Percentiles rank a stretch among this genome's conserved stretches.
phyloP scores from a whole-genome alignment of 2,888 invertebrate species.

The Lissonota sp. region DNA sequence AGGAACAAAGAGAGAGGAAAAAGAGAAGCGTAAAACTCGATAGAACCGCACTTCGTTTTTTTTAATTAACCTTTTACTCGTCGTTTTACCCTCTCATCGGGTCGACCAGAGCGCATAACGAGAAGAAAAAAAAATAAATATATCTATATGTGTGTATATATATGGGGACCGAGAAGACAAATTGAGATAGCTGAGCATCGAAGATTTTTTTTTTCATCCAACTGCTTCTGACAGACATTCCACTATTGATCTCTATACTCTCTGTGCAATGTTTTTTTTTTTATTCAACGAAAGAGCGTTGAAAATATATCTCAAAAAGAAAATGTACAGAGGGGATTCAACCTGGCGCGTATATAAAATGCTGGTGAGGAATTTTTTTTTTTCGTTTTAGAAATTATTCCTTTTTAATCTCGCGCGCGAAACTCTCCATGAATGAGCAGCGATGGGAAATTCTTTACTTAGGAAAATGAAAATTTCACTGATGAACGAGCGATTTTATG shows the following conservation, averaged over 20 bases:
- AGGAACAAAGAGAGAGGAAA: slow-evolving; percentile 11
- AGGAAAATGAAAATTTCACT: slow-evolving; percentile 29
- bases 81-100: slow-evolving; percentile 32
- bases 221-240: slow-evolving; percentile 2
- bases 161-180: slow-evolving; percentile 20
- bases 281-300: neutral
- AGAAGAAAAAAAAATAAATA: slow-evolving; percentile 21
- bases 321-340: neutral
- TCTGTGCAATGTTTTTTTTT: neutral
- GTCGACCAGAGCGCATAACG: neutral
- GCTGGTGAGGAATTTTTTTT: slow-evolving; percentile 2
- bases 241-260: slow-evolving; percentile 1
- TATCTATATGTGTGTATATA: neutral
- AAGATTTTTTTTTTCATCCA: slow-evolving; percentile 20
- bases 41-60: slow-evolving; percentile 48
- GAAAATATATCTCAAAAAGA: slow-evolving; percentile 18
- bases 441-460: slow-evolving; percentile 14
- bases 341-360: neutral
- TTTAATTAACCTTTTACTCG: slow-evolving; percentile 54
- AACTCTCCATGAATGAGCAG: slow-evolving; percentile 11
- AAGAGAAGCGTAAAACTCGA: slow-evolving; percentile 20
- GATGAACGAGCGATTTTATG: slow-evolving; percentile 22
- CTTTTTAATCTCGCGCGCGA: neutral
- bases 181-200: slow-evolving; percentile 46
- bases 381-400: slow-evolving; percentile 9